phyloP scores from a whole-genome alignment of 2,113 vertebrate genomes.

The Elephantulus edwardii region DNA sequence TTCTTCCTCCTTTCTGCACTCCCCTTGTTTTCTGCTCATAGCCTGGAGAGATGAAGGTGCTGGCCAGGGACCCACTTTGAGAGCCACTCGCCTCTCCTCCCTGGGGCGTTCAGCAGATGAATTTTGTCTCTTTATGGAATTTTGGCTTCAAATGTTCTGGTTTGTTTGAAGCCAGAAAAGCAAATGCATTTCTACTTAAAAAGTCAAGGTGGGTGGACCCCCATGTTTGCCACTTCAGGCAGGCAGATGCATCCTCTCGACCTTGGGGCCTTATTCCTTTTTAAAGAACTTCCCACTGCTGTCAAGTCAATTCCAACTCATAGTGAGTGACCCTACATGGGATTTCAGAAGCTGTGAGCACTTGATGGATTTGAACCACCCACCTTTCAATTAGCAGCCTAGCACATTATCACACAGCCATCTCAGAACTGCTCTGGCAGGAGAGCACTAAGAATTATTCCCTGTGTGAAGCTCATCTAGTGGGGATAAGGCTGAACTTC shows the following conservation, averaged over 20 bases:
- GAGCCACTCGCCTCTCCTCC: not conserved
- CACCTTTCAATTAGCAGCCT: too few relatives aligned
- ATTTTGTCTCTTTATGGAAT: not conserved
- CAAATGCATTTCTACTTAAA: not conserved
- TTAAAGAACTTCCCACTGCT: too few relatives aligned
- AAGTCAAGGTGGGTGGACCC: not conserved
- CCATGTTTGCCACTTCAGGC: not conserved
- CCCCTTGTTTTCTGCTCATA: not conserved
- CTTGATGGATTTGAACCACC: too few relatives aligned
- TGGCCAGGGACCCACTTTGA: not conserved
- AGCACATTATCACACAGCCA: not conserved
- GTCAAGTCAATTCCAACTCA: too few relatives aligned
- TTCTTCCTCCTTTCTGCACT: not conserved
- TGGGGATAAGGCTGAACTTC: not conserved
- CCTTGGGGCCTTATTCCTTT: not conserved
- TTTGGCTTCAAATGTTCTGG: not conserved
- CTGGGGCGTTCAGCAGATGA: not conserved
- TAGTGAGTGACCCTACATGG: too few relatives aligned
- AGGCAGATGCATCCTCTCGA: not conserved
- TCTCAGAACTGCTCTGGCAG: not conserved
- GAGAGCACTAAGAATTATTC: not conserved
- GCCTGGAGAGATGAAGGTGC: not conserved
- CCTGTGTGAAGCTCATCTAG: not conserved
- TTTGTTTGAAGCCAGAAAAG: constrained; percentile 6
- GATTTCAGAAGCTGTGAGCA: too few relatives aligned